Conservation (phyloP, 2,888 invertebrate species). For the Cantharis lateralis region DNA sequence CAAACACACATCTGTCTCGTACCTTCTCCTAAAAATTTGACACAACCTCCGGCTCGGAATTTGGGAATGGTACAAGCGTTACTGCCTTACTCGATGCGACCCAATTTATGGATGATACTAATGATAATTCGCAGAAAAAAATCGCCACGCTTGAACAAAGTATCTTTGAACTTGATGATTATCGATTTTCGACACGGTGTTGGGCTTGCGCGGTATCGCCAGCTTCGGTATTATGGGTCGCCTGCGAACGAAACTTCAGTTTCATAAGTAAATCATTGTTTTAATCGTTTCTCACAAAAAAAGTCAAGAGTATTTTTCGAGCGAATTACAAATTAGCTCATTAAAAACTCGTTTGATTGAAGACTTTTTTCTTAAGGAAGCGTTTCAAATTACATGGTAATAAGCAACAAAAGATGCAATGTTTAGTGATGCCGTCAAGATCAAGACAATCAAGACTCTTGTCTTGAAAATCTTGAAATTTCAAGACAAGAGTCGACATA, state of each 20-base stretch:
- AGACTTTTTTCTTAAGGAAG: background rate
- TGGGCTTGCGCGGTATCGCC: background rate
- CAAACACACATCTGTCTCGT: background rate
- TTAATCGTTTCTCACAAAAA: background rate
- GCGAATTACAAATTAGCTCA: background rate
- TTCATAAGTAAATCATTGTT: background rate
- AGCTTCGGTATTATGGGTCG: background rate
- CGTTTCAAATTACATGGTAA: background rate
- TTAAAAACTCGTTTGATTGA: background rate
- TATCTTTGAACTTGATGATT: conserved; percentile 4
- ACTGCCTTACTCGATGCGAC: background rate
- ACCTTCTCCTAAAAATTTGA: background rate
- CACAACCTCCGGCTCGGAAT: background rate
- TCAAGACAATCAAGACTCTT: no score
- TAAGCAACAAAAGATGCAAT: background rate
- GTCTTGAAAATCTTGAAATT: no score
- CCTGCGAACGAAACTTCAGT: background rate
- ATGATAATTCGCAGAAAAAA: background rate
- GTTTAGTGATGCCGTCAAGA: no score
- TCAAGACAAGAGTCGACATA: no score
- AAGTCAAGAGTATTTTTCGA: background rate
- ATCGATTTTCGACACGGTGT: background rate
- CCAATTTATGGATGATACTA: background rate
- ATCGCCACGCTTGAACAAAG: background rate
- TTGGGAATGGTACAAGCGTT: background rate